These are phyloP conservation scores for Ramazzottius varieornatus DNA, from an alignment of 2,888 invertebrate genomes.

Conservation along the genomic window DNA sequence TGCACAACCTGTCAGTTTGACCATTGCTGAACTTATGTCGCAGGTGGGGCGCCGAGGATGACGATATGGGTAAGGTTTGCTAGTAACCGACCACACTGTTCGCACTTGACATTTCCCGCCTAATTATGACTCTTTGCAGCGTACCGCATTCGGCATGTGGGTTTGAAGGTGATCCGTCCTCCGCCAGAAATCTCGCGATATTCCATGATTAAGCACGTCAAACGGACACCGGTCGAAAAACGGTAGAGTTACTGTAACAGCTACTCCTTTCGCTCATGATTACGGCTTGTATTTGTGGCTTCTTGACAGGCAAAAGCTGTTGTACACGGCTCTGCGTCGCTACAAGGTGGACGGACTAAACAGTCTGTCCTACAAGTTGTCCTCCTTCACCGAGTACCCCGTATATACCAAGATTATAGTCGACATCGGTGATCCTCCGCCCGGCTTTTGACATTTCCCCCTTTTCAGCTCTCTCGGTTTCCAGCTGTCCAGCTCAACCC, in stretches of 20 bases:
- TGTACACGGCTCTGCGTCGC: conserved; percentile 18
- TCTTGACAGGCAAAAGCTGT: conserved; percentile 16
- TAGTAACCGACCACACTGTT: no score
- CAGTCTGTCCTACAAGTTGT: conserved; percentile 23
- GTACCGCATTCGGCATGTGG: conserved; percentile 18
- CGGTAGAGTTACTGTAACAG: conserved; percentile 8
- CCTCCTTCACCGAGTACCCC: conserved; percentile 14
- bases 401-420: conserved; percentile 27
- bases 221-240: conserved; percentile 12
- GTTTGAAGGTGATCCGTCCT: conserved; percentile 25
- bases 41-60: conserved; percentile 5
- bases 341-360: conserved; percentile 24
- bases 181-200: conserved; percentile 28
- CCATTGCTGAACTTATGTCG: background rate
- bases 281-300: no score
- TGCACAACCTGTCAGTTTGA: background rate
- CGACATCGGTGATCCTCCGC: conserved; percentile 24
- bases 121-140: background rate
- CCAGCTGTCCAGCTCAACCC: no score
- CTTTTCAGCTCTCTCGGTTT: no score
- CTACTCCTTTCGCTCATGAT: no score
- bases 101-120: no score
- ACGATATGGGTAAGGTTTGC: background rate
- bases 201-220: conserved; percentile 31
- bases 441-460: background rate